These are phyloP conservation scores for Brachionus rubens DNA, from an alignment of 1,140 invertebrate species.

Conservation along the genomic window DNA sequence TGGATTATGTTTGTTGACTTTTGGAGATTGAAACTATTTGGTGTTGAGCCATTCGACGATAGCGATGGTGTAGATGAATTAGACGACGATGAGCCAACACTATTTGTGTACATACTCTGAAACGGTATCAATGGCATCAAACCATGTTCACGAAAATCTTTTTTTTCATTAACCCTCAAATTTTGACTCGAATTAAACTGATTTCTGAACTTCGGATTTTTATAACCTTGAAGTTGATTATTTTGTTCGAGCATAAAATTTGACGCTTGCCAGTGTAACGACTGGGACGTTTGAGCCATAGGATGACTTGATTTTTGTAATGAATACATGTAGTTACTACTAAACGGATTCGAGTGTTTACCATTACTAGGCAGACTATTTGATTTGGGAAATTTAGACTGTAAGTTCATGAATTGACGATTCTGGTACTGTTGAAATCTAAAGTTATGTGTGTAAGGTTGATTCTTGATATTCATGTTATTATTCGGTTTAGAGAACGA, in stretches of 20 bases:
- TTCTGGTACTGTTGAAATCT: background rate
- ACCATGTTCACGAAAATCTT: conserved; percentile 1
- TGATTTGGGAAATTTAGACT: conserved; percentile 33
- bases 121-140: background rate
- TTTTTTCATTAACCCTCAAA: background rate
- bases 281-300: background rate
- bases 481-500: background rate
- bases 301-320: background rate
- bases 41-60: background rate
- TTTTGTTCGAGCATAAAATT: background rate
- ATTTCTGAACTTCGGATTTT: background rate
- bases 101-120: conserved; percentile 25
- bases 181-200: conserved; percentile 16
- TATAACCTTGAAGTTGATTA: background rate
- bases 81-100: background rate
- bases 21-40: conserved; percentile 9
- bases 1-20: background rate
- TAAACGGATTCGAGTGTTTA: conserved; percentile 7
- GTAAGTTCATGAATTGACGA: conserved; percentile 6
- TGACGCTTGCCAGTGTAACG: background rate
- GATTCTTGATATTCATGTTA: background rate
- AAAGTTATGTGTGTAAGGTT: background rate
- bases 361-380: conserved; percentile 31
- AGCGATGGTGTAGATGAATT: conserved; percentile 11
- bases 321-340: background rate